phyloP scores from a whole-genome alignment of 2,113 vertebrate genomes.

The Propithecus coquereli region DNA sequence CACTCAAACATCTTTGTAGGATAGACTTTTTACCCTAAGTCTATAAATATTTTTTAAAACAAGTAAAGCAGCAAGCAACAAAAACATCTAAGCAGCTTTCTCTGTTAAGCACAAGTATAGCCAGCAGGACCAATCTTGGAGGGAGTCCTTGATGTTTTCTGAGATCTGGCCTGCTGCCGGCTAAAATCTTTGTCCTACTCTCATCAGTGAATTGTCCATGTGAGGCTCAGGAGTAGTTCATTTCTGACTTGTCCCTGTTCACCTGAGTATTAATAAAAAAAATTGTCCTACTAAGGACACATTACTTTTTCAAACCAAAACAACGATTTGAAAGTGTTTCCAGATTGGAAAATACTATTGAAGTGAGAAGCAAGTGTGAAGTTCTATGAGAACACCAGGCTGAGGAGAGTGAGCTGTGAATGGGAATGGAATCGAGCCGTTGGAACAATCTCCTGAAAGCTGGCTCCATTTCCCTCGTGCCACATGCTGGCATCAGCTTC shows the following conservation, averaged over 20 bases:
- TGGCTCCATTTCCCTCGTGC: slow-evolving; percentile 7
- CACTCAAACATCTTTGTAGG: background rate
- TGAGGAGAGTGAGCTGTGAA: slow-evolving; percentile 21
- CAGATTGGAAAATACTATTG: slow-evolving; percentile 42
- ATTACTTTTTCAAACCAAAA: background rate
- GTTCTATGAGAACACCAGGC: slow-evolving; percentile 49
- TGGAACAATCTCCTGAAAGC: slow-evolving; percentile 1
- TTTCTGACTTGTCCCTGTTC: background rate
- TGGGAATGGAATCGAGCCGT: slow-evolving; percentile 49
- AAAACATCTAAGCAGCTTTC: background rate
- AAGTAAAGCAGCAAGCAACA: background rate
- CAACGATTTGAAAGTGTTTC: slow-evolving; percentile 3
- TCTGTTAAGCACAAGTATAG: background rate
- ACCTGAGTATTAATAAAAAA: background rate
- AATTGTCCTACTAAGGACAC: background rate
- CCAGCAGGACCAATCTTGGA: too few relatives aligned
- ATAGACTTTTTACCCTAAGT: background rate
- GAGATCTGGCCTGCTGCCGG: background rate
- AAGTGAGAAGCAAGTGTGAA: slow-evolving; percentile 53
- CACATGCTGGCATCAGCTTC: slow-evolving; percentile 31
- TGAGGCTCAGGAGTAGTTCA: background rate
- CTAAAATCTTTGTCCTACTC: background rate
- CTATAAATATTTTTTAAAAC: background rate
- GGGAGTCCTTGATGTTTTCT: background rate
- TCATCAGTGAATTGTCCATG: background rate